Percentiles rank a stretch among this genome's conserved stretches.
These are phyloP conservation scores for Blastomussa wellsi DNA, from an alignment of 92 coral and sea anemone species.

Conservation along the genomic window DNA sequence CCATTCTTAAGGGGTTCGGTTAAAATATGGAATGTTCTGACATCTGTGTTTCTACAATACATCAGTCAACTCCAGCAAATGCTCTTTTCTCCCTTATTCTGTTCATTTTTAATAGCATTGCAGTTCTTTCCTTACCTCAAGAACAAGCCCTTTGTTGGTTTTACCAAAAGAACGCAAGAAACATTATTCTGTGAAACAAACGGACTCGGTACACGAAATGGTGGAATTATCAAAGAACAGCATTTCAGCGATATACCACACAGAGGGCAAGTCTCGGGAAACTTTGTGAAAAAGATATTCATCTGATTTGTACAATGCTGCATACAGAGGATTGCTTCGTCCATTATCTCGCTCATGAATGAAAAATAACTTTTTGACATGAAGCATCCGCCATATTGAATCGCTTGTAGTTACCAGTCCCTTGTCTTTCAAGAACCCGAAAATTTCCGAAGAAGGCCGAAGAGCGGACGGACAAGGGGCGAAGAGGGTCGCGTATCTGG, in stretches of 20 bases:
- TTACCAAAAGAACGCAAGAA: conserved; percentile 61
- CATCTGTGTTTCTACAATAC: too few species aligned
- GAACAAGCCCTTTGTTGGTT: conserved; percentile 77
- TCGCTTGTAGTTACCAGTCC: background rate
- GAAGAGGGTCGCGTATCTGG: background rate
- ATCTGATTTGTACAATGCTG: conserved; percentile 69
- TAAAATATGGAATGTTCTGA: too few species aligned
- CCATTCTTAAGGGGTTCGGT: too few species aligned
- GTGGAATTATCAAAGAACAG: conserved; percentile 69
- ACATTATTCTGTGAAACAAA: conserved; percentile 42
- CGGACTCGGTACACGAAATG: conserved; percentile 83
- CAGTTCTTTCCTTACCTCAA: conserved; percentile 55
- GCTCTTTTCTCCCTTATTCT: background rate
- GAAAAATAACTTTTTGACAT: too few species aligned
- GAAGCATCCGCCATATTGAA: conserved; percentile 2
- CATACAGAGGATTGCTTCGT: conserved; percentile 67
- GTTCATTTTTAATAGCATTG: background rate
- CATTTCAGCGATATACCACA: conserved; percentile 58
- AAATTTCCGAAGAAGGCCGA: background rate
- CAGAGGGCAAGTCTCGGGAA: conserved; percentile 75
- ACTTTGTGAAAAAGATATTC: conserved; percentile 68
- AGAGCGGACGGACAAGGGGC: background rate
- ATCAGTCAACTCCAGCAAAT: too few species aligned
- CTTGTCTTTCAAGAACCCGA: background rate
- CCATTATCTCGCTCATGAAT: background rate